Conservation (phyloP, 2,888 invertebrate genomes). For the Yponomeuta sedellus region DNA sequence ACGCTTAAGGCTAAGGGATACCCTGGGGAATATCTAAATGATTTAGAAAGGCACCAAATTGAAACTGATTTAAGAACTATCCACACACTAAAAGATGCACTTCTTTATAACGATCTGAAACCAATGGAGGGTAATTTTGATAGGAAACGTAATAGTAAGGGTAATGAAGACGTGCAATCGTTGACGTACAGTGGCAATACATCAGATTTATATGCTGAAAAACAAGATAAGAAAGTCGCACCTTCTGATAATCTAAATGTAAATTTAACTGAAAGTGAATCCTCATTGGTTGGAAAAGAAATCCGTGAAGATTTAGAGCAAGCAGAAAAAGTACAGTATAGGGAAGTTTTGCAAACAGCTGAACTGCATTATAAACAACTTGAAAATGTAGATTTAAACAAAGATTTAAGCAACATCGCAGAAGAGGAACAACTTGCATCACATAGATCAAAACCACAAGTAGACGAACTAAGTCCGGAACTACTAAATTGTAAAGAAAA, state of each 20-base stretch:
- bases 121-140: neutral
- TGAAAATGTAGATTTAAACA: neutral
- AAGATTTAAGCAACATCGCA: neutral
- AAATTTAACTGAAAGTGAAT: neutral
- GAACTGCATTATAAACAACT: neutral
- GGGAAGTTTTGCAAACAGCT: neutral
- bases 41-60: neutral
- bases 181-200: neutral
- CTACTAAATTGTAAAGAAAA: neutral
- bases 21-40: neutral
- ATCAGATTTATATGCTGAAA: neutral
- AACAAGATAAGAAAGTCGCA: neutral
- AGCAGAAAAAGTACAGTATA: neutral
- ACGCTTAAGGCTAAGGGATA: no score
- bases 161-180: neutral
- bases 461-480: neutral
- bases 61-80: neutral
- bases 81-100: neutral
- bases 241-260: neutral
- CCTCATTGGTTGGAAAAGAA: neutral
- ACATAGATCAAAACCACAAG: neutral
- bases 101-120: neutral
- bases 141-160: neutral
- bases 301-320: neutral
- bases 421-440: neutral